Conservation (phyloP, 2,113 vertebrate genomes). For the Turnix velox region DNA sequence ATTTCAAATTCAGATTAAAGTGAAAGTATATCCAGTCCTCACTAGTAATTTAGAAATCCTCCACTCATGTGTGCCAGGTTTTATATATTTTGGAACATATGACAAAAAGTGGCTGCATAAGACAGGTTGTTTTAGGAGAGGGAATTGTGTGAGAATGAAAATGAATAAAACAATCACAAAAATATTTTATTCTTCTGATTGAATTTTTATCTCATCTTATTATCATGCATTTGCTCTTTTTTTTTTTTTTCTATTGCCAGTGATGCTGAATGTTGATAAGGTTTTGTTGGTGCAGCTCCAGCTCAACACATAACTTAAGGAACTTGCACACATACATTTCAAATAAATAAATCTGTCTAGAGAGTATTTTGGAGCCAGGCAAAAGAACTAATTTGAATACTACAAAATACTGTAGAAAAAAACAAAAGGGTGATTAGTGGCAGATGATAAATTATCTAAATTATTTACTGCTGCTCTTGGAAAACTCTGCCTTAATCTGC, state of each 20-base stretch:
- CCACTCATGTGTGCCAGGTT: constrained; percentile 16
- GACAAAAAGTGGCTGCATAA: neutral
- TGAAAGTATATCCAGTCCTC: constrained; percentile 25
- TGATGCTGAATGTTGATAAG: constrained; percentile 10
- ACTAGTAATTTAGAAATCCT: constrained; percentile 50
- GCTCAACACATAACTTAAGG: neutral
- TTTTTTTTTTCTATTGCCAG: neutral
- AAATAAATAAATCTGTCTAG: neutral
- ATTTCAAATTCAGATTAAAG: constrained; percentile 58
- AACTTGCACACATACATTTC: neutral
- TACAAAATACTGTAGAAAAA: neutral
- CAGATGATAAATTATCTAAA: neutral
- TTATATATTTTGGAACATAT: neutral
- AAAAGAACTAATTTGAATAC: neutral
- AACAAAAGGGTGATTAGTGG: neutral
- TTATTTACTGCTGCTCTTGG: neutral
- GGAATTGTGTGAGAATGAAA: constrained; percentile 1
- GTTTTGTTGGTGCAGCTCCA: neutral
- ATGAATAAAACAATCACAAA: constrained; percentile 45
- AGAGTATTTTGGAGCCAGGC: neutral
- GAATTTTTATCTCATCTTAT: constrained; percentile 44
- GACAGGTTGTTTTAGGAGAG: neutral
- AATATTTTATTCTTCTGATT: constrained; percentile 45
- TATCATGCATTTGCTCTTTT: constrained; percentile 11
- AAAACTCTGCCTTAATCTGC: neutral